Percentiles rank a stretch among this genome's conserved stretches.
These are phyloP conservation scores for Callyntrura guangdongensis DNA, from an alignment of 2,888 invertebrate genomes.

Conservation along the genomic window DNA sequence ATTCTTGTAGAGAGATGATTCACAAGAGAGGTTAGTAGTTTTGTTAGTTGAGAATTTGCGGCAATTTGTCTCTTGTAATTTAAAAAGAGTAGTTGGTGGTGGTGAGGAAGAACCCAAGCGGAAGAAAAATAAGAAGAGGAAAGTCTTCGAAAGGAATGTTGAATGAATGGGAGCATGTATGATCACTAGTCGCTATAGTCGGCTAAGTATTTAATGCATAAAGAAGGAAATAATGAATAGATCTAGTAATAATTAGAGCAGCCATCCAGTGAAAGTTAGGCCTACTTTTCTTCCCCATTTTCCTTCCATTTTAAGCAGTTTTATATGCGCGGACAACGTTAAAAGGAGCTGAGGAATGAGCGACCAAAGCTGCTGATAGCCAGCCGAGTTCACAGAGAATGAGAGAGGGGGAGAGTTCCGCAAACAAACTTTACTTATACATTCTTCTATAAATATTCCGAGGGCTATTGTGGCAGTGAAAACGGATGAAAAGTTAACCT, in stretches of 20 bases:
- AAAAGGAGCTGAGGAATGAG: background rate
- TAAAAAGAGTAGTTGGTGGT: background rate
- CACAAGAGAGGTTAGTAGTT: background rate
- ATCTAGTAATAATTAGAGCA: slow-evolving; percentile 4
- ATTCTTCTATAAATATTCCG: slow-evolving; percentile 16
- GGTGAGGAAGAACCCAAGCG: background rate
- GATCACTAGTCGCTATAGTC: no score
- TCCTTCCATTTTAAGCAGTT: slow-evolving; percentile 18
- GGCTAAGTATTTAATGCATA: slow-evolving; percentile 16
- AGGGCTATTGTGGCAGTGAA: background rate
- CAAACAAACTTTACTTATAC: slow-evolving; percentile 17
- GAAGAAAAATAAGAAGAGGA: background rate
- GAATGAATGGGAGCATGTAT: background rate
- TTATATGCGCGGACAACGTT: background rate
- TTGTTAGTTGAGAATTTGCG: slow-evolving; percentile 11
- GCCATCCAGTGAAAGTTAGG: slow-evolving; percentile 10
- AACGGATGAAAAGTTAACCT: slow-evolving; percentile 60
- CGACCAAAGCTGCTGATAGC: slow-evolving; percentile 6
- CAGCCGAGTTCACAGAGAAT: slow-evolving; percentile 11
- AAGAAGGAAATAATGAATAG: slow-evolving; percentile 17
- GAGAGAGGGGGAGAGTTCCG: no score
- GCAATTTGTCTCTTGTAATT: slow-evolving; percentile 35
- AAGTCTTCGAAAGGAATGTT: slow-evolving; percentile 18
- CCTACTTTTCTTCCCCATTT: slow-evolving; percentile 18
- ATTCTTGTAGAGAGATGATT: background rate